phyloP scores from a whole-genome alignment of 2,797 vertebrate species.

The Sorex maritimensis region DNA sequence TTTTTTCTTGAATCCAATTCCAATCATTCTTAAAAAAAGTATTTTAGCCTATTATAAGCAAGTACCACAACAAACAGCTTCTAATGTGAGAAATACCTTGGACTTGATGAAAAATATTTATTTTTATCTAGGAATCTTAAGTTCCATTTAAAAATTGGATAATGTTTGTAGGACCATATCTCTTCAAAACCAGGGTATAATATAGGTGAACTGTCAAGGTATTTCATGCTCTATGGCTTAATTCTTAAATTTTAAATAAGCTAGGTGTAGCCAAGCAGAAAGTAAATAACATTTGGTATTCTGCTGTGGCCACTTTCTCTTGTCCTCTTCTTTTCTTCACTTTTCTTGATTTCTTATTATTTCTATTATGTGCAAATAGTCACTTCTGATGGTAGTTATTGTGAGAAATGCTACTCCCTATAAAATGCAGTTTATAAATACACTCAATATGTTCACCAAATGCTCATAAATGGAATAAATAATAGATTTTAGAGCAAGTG shows the following conservation, averaged over 20 bases:
- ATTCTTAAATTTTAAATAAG: conserved; percentile 11
- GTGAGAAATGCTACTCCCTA: neutral
- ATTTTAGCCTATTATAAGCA: conserved; percentile 29
- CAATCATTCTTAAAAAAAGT: conserved; percentile 58
- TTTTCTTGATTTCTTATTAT: conserved; percentile 17
- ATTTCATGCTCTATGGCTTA: neutral
- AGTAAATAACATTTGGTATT: neutral
- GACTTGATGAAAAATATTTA: conserved; percentile 47
- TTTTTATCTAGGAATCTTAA: conserved; percentile 53
- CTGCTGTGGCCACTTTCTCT: neutral
- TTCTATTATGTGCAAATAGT: neutral
- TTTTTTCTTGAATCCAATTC: neutral
- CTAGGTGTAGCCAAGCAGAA: neutral
- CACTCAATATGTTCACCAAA: neutral
- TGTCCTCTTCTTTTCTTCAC: neutral
- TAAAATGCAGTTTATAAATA: conserved; percentile 15
- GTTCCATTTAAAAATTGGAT: neutral
- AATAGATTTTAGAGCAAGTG: conserved; percentile 19
- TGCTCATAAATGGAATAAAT: conserved; percentile 44
- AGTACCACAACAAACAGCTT: conserved; percentile 10
- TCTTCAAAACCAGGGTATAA: neutral
- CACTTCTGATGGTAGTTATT: neutral
- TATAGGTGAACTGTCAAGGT: neutral
- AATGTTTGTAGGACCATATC: neutral
- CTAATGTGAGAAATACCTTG: neutral